These are phyloP conservation scores for Apamea monoglypha DNA, from an alignment of 2,888 invertebrate genomes.

Conservation along the genomic window DNA sequence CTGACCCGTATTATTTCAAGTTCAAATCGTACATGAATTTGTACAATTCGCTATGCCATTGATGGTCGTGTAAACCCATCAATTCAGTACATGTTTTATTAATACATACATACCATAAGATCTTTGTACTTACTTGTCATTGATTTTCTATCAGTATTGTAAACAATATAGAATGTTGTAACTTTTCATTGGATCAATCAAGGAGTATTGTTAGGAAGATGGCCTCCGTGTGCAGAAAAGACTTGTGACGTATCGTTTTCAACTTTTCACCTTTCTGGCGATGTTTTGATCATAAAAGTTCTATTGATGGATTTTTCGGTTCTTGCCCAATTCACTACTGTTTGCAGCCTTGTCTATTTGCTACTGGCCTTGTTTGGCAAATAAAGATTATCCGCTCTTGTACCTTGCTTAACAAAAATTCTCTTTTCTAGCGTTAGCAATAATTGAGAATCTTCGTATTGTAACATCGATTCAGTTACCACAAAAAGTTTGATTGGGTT, in stretches of 20 bases:
- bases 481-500: conserved; percentile 28
- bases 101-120: conserved; percentile 48
- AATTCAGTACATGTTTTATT: conserved; percentile 43
- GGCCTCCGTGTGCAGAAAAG: conserved; percentile 37
- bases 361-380: conserved; percentile 17
- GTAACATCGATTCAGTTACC: not conserved
- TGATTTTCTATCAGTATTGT: conserved; percentile 57
- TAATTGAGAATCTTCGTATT: conserved; percentile 13
- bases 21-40: conserved; percentile 50
- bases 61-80: conserved; percentile 27
- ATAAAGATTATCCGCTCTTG: conserved; percentile 3
- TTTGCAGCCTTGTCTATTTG: conserved; percentile 10
- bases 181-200: conserved; percentile 69
- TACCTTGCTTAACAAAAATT: not conserved
- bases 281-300: conserved; percentile 16
- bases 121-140: conserved; percentile 61
- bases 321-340: conserved; percentile 28
- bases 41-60: conserved; percentile 54
- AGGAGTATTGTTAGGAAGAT: conserved; percentile 62
- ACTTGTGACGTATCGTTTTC: conserved; percentile 31
- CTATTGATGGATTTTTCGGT: conserved; percentile 26
- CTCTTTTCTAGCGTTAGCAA: not conserved
- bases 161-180: conserved; percentile 61
- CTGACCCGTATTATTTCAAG: conserved; percentile 58
- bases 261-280: conserved; percentile 41